These are phyloP conservation scores for Leptopilina syphax DNA, from an alignment of 2,888 invertebrate genomes.

Conservation along the genomic window DNA sequence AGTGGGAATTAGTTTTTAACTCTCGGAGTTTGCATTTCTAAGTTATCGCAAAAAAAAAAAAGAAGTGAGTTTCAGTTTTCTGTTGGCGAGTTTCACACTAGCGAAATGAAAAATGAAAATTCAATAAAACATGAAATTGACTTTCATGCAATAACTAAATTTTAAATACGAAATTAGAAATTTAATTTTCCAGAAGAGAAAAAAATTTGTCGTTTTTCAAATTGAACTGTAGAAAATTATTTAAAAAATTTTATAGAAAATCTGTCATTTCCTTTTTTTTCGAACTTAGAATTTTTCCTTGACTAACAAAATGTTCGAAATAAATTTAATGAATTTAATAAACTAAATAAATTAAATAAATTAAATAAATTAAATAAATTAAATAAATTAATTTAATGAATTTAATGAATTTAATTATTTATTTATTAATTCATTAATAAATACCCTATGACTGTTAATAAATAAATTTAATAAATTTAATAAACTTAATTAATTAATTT, in stretches of 20 bases:
- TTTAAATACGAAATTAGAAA: not conserved
- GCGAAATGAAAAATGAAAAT: slow-evolving; percentile 9
- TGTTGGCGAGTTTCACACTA: not conserved
- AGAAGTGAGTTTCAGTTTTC: not conserved
- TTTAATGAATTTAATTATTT: no score
- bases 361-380: no score
- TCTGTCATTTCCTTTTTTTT: slow-evolving; percentile 1
- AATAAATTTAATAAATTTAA: no score
- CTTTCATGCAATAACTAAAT: not conserved
- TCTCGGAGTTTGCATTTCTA: not conserved
- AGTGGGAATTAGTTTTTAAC: slow-evolving; percentile 2
- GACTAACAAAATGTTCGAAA: no score
- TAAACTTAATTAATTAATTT: no score
- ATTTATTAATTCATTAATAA: no score
- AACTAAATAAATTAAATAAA: no score
- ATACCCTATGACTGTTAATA: no score
- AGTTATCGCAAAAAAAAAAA: not conserved
- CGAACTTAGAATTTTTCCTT: not conserved
- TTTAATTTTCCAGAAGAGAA: not conserved
- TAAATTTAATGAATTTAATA: no score
- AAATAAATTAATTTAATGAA: no score
- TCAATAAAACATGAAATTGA: not conserved
- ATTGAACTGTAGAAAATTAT: not conserved
- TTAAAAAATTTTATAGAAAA: not conserved
- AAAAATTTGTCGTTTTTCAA: no score